Percentiles rank a stretch among this genome's conserved stretches.
Evolutionary conservation across 2,888 invertebrate species (phyloP).

Genomic region (Dicyrtomina minuta): DNA sequence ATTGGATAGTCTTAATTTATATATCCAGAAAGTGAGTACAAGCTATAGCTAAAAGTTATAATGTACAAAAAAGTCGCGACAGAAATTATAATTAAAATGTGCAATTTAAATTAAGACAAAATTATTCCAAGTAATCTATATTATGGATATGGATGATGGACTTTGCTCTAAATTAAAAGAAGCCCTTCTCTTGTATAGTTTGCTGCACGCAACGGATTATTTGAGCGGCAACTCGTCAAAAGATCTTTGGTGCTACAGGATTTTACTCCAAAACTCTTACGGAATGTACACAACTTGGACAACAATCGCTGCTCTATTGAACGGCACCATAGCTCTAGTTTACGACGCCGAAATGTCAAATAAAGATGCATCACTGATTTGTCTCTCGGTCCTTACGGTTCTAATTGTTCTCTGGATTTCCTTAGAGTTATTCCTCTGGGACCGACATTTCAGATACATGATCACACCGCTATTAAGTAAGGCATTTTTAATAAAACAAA

Average conservation of each 20-base stretch:
- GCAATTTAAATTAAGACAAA: too few species aligned
- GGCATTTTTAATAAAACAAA: too few species aligned
- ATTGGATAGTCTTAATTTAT: slow-evolving; percentile 5
- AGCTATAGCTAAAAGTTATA: too few species aligned
- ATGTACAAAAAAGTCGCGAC: too few species aligned
- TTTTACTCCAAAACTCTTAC: slow-evolving; percentile 2
- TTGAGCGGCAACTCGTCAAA: not conserved
- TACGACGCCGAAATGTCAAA: not conserved
- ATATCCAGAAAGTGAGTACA: slow-evolving; percentile 10
- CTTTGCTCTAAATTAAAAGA: too few species aligned
- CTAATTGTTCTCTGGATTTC: not conserved
- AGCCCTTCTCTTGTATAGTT: too few species aligned
- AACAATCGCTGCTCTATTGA: not conserved
- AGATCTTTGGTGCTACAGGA: slow-evolving; percentile 5
- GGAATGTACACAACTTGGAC: slow-evolving; percentile 20
- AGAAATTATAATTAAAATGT: not conserved
- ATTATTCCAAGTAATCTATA: too few species aligned
- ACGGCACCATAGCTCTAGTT: not conserved
- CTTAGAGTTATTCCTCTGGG: not conserved
- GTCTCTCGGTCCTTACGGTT: not conserved
- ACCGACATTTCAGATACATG: slow-evolving; percentile 7
- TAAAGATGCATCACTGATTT: not conserved
- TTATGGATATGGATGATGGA: not conserved
- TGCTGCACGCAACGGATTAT: slow-evolving; percentile 12
- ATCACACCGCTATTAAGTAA: slow-evolving; percentile 13